Percentiles rank a stretch among this genome's conserved stretches.
Conservation (phyloP, 2,797 vertebrate genomes). For the Myotis pilosus region DNA sequence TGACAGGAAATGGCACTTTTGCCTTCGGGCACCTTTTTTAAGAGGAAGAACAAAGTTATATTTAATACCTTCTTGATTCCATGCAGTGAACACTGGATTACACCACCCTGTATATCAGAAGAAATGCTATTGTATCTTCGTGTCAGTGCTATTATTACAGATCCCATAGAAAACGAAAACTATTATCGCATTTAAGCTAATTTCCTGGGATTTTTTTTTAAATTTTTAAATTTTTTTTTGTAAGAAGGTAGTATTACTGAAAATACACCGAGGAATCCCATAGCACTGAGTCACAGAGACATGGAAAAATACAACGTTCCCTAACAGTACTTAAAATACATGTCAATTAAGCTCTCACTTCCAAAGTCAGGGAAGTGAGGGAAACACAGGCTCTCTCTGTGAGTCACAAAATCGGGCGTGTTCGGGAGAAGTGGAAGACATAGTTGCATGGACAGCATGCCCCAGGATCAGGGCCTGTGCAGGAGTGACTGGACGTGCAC, state of each 20-base stretch:
- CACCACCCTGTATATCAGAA: background rate
- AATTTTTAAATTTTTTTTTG: background rate
- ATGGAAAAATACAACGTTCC: conserved; percentile 6
- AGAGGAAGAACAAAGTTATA: conserved; percentile 52
- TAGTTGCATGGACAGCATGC: rapidly evolving
- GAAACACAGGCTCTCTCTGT: background rate
- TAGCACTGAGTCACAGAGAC: background rate
- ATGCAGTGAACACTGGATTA: conserved; percentile 1
- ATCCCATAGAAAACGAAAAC: conserved; percentile 41
- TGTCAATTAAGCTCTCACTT: conserved; percentile 48
- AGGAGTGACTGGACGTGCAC: rapidly evolving
- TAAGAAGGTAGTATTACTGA: conserved; percentile 40
- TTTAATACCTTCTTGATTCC: conserved; percentile 59
- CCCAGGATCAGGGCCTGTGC: no score
- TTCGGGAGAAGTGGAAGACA: background rate
- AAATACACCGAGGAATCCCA: conserved; percentile 49
- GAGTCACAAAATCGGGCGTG: background rate
- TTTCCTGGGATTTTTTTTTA: conserved; percentile 50
- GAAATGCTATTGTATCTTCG: conserved; percentile 1
- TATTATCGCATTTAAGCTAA: conserved; percentile 56
- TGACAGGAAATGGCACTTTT: conserved; percentile 67
- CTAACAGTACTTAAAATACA: conserved; percentile 65
- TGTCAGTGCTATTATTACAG: conserved; percentile 50
- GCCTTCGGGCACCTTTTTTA: conserved; percentile 65
- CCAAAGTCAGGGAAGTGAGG: background rate